These are phyloP conservation scores for Acinonyx jubatus DNA, from an alignment of 2,113 vertebrate species.

Conservation along the genomic window DNA sequence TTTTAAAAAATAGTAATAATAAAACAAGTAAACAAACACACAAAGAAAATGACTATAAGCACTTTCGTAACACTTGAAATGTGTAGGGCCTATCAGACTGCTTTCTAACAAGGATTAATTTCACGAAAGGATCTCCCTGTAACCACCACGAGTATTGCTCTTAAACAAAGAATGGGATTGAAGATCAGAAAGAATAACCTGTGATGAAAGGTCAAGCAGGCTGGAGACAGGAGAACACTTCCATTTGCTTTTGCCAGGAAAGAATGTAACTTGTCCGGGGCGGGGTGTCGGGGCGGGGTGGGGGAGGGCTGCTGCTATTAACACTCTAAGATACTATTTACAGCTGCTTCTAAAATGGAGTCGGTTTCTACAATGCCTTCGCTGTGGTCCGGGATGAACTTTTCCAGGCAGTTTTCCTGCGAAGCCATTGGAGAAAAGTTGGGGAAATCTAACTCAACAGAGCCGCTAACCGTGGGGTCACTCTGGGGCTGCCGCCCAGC, in stretches of 20 bases:
- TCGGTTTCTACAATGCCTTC: constrained; percentile 93
- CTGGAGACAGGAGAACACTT: constrained; percentile 85
- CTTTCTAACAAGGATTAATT: constrained; percentile 83
- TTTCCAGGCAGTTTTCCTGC: constrained; percentile 89
- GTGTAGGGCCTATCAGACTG: constrained; percentile 86
- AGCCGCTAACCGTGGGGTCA: constrained; percentile 79
- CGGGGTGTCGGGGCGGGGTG: rapidly evolving
- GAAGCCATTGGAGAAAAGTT: constrained; percentile 87
- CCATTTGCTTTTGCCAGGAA: constrained; percentile 86
- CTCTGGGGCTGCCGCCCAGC: constrained; percentile 86
- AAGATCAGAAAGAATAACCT: constrained; percentile 85
- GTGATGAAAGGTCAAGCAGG: constrained; percentile 85
- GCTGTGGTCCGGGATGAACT: constrained; percentile 88
- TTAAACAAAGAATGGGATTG: constrained; percentile 85
- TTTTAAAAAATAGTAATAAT: too few species aligned
- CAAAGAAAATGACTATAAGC: constrained; percentile 76
- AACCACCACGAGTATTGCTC: constrained; percentile 88
- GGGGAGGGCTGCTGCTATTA: constrained; percentile 85
- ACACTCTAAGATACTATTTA: constrained; percentile 99
- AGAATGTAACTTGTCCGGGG: constrained; percentile 80
- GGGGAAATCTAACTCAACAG: constrained; percentile 86
- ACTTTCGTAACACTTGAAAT: constrained; percentile 82
- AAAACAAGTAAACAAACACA: constrained; percentile 28
- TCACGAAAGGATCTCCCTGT: constrained; percentile 84
- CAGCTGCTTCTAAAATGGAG: constrained; percentile 98